Percentiles rank a stretch among this genome's conserved stretches.
Evolutionary conservation across 2,797 vertebrate genomes (phyloP).

Genomic region (Clamator glandarius): DNA sequence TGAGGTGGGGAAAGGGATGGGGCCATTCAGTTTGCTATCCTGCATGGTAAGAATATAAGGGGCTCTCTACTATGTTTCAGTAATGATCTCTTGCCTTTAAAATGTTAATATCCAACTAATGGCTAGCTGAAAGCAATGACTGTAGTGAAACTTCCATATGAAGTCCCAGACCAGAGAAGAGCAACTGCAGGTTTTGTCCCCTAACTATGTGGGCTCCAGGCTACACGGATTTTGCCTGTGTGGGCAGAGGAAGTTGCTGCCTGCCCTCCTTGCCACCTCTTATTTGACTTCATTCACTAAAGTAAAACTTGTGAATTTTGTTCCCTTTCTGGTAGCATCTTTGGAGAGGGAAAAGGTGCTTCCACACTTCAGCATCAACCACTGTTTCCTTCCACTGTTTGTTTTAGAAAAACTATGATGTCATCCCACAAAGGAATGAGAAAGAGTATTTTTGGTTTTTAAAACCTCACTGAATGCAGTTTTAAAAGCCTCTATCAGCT

Average conservation of each 20-base stretch:
- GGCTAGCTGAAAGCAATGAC: background rate
- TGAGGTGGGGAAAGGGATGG: background rate
- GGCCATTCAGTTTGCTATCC: background rate
- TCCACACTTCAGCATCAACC: fast-evolving
- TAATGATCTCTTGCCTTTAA: background rate
- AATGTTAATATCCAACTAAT: background rate
- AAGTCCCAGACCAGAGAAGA: background rate
- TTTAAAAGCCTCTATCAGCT: background rate
- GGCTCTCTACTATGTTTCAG: background rate
- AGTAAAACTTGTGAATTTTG: background rate
- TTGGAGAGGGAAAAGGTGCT: background rate
- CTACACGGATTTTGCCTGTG: background rate
- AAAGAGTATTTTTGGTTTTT: background rate
- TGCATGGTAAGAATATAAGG: background rate
- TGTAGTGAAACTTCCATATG: background rate
- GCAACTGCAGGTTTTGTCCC: background rate
- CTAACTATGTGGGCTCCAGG: fast-evolving
- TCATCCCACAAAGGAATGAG: background rate
- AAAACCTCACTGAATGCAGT: background rate
- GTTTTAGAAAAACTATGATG: background rate
- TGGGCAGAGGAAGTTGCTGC: background rate
- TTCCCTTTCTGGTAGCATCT: background rate
- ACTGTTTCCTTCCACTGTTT: background rate
- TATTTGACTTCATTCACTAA: background rate
- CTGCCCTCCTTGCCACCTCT: background rate